Evolutionary conservation across 2,888 invertebrate species (phyloP).

Genomic region (Drosophila ezoana): DNA sequence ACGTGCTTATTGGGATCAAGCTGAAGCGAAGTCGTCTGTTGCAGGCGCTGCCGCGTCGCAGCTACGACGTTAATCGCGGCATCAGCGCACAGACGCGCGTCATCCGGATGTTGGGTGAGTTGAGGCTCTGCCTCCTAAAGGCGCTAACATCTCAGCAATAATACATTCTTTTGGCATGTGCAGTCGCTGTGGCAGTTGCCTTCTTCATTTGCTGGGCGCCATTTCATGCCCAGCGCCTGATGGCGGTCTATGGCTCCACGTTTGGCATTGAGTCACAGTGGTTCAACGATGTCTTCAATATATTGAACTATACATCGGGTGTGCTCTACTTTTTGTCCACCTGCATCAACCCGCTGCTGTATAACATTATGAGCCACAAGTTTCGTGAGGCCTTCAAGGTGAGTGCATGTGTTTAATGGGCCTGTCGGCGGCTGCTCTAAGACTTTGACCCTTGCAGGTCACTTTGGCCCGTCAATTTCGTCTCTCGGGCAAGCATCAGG

Average conservation of each 20-base stretch:
- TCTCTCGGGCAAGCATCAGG: conserved; percentile 79
- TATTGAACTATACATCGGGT: conserved; percentile 89
- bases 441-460: conserved; percentile 64
- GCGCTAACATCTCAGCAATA: conserved; percentile 4
- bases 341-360: conserved; percentile 89
- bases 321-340: conserved; percentile 89
- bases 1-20: conserved; percentile 91
- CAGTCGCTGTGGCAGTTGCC: conserved; percentile 94
- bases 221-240: conserved; percentile 95
- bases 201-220: conserved; percentile 95
- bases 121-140: not conserved
- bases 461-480: conserved; percentile 84
- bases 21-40: conserved; percentile 88
- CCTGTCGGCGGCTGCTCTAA: not conserved
- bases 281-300: conserved; percentile 87
- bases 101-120: conserved; percentile 90
- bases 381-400: conserved; percentile 90
- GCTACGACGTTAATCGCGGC: conserved; percentile 85
- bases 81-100: conserved; percentile 88
- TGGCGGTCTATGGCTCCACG: conserved; percentile 89
- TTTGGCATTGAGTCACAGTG: conserved; percentile 75
- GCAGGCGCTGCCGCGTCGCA: conserved; percentile 87
- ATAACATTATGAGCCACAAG: conserved; percentile 90
- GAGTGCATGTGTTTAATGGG: conserved; percentile 40
- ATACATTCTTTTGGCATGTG: conserved; percentile 42